Evolutionary conservation across 2,113 vertebrate genomes (phyloP), one percentile per base, ranked within the genome.

Genomic region (Indri indri): DNA sequence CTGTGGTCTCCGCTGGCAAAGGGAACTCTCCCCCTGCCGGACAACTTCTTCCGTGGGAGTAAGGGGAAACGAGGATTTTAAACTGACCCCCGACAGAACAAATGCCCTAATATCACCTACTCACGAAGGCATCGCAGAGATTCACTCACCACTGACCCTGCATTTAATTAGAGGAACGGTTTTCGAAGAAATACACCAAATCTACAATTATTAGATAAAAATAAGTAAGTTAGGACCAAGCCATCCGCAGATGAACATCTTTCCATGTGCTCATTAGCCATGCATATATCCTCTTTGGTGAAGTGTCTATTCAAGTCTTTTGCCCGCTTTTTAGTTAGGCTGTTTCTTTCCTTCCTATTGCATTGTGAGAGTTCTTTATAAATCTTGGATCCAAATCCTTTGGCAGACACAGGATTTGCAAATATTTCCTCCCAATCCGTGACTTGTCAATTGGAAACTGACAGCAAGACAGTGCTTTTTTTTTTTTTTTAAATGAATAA

Each of bases 171-270:
- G 25, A 65, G 2, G n/a, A 66, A 84, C 16, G 23, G 40, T 42
- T 17, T 57, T 30, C 42, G 16, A 82, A 9, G n/a, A 52, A 66
- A 71, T 2, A 92, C 8, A 83, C 10, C 2, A 20, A 47, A 10
- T 45, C 68, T 34, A 54, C 42, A 52, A 7, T 7, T 13, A 85
- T 40, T 10, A 34, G 63, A 34, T 86, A 57, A 70, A 57, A 71
- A 76, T 47, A 76, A 61, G 42, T 42, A 61, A 0, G 4, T 47
- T 23, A 76, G 14, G n/a, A 65, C 5, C 71, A 45, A 47, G n/a
- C 76, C 9, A 32, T 0, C 0, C 30, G 73, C 0, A 8, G 76
- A 0, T 23, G 47, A 37, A 47, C 32, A 2, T 16, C 34, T 77
- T 50, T 77, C 22, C 57, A 6, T 27, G 30, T 14, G 73, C 57